Conservation (phyloP, 2,113 vertebrate species). For the Myotis davidii region DNA sequence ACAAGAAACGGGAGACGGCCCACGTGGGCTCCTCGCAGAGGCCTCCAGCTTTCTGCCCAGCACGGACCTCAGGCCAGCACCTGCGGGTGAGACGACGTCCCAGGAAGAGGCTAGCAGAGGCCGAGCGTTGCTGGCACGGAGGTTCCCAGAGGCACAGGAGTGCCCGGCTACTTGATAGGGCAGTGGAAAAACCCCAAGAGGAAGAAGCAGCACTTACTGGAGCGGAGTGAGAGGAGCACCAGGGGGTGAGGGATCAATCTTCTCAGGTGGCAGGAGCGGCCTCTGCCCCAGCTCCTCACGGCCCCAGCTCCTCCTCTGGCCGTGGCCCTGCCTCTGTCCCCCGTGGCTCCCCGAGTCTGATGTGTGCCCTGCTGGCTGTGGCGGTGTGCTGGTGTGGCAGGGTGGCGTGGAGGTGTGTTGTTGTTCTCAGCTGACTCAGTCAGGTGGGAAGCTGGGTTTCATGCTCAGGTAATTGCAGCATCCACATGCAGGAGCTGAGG, state of each 20-base stretch:
- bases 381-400: neutral
- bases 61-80: neutral
- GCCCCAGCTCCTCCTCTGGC: neutral
- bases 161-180: conserved; percentile 29
- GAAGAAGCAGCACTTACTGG: conserved; percentile 58
- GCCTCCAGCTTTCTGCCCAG: neutral
- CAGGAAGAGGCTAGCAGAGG: neutral
- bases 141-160: conserved; percentile 20
- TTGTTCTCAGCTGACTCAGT: conserved; percentile 87
- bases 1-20: neutral
- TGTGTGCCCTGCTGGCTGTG: conserved; percentile 64
- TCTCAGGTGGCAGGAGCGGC: neutral
- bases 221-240: neutral
- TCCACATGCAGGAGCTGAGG: conserved; percentile 70
- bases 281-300: accelerated
- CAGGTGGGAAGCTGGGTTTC: conserved; percentile 84
- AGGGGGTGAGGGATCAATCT: neutral
- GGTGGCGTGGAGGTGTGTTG: conserved; percentile 60
- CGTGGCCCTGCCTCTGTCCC: neutral
- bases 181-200: conserved; percentile 37
- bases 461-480: conserved; percentile 81
- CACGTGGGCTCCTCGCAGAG: neutral
- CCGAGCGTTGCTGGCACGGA: neutral
- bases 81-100: neutral
- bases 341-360: conserved; percentile 56